These are phyloP conservation scores for Gephyroberyx darwinii DNA, from an alignment of 2,797 vertebrate genomes.

Conservation along the genomic window DNA sequence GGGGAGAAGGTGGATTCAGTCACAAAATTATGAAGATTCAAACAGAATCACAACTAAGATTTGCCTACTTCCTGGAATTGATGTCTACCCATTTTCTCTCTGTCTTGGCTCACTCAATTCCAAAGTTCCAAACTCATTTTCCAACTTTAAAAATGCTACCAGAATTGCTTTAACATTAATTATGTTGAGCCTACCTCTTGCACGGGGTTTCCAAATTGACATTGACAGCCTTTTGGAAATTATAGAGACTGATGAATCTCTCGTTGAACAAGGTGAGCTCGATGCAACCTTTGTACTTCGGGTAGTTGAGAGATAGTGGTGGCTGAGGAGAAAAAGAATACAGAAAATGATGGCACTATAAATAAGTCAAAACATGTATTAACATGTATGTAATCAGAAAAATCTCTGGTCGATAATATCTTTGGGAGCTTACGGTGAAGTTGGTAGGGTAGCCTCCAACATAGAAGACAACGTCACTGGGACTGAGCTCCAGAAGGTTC, in stretches of 20 bases:
- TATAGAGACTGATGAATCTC: conserved; percentile 90
- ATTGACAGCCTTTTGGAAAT: conserved; percentile 82
- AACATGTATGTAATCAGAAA: not conserved
- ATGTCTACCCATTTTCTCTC: not conserved
- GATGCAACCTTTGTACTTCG: conserved; percentile 91
- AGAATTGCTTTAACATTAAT: not conserved
- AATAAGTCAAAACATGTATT: conserved; percentile 1
- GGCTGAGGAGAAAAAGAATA: conserved; percentile 79
- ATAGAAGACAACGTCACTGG: conserved; percentile 80
- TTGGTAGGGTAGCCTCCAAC: conserved; percentile 80
- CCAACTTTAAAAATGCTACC: not conserved
- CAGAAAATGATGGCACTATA: not conserved
- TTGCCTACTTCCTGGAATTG: too few relatives aligned
- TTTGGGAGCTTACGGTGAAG: conserved; percentile 78
- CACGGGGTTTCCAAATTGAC: conserved; percentile 70
- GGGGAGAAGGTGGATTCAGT: conserved; percentile 20
- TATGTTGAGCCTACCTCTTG: conserved; percentile 72
- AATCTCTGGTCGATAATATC: not conserved
- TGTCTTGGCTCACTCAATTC: not conserved
- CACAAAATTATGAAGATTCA: conserved; percentile 2
- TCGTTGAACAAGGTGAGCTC: conserved; percentile 90
- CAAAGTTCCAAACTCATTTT: not conserved
- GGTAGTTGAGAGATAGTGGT: conserved; percentile 81
- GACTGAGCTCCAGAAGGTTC: conserved; percentile 78
- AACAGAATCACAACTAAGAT: too few relatives aligned